Conservation (phyloP, 2,888 invertebrate genomes). For the Dione juno region DNA sequence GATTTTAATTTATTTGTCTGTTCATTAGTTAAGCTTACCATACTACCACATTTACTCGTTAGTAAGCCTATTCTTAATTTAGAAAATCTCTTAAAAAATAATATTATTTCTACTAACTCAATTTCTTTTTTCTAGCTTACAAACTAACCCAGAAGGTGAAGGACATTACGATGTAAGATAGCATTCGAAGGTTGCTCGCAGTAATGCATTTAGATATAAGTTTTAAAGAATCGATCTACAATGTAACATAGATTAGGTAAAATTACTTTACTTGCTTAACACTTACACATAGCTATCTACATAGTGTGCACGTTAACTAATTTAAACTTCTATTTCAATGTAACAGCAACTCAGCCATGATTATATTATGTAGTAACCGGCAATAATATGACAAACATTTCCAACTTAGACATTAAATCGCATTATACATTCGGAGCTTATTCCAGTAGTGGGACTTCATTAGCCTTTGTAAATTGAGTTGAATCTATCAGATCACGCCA, state of each 20-base stretch:
- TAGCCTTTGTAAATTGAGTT: slow-evolving; percentile 52
- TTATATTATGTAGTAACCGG: background rate
- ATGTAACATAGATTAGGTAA: slow-evolving; percentile 72
- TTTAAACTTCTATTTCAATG: background rate
- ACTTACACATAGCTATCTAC: background rate
- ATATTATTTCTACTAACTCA: slow-evolving; percentile 45
- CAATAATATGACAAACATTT: slow-evolving; percentile 24
- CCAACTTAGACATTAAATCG: slow-evolving; percentile 17
- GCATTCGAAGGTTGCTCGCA: slow-evolving; percentile 66
- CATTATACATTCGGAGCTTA: slow-evolving; percentile 45
- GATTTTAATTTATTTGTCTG: background rate
- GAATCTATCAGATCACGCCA: slow-evolving; percentile 51
- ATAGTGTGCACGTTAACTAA: slow-evolving; percentile 14
- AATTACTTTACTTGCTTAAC: slow-evolving; percentile 47
- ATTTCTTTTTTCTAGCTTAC: slow-evolving; percentile 74
- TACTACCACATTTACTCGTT: background rate
- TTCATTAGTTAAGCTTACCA: background rate
- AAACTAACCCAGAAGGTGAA: slow-evolving; percentile 77
- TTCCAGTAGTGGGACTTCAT: slow-evolving; percentile 47
- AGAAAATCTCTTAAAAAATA: background rate
- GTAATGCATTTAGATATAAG: slow-evolving; percentile 47
- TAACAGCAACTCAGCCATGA: slow-evolving; percentile 5
- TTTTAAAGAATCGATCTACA: slow-evolving; percentile 53
- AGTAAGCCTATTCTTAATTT: background rate
- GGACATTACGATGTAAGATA: slow-evolving; percentile 79